Base-by-base conservation (phyloP, 2,113 vertebrate genomes). In the Festucalex cinctus region DNA sequence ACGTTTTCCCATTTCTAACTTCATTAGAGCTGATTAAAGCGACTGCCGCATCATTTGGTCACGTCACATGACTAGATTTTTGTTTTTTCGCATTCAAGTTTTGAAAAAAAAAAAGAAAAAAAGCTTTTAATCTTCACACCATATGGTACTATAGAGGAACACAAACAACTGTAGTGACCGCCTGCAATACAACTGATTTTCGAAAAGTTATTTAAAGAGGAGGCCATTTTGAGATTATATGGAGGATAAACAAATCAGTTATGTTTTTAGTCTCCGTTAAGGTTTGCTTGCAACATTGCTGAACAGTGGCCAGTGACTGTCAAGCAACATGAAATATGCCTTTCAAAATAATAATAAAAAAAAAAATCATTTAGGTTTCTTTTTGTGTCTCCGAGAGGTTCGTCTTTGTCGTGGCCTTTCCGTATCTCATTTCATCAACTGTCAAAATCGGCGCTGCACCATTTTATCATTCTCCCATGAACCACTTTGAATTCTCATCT, bases 1-100 rank as follows among this genome's bases (percentile, higher is more conserved):
- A 68, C 73, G 75, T 70, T 82, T 49, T 80, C 71, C 71, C 76
- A 46, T 83, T 85, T 24, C 76, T 73, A 72, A 76, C 76, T 74
- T 90, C 84, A 90, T 91, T 89, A 88, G 62, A 71, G 76, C 81
- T 91, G 87, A 91, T 91, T 91, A 89, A 91, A 91, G 88, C 81
- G 88, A 86, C 83, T 82, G 41, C 73, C 58, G 32, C 73, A 73
- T 86, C 85, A 83, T 88, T 85, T 89, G 86, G 70, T 81, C 76
- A 81, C 83, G 82, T 87, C 80, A 86, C 71, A 85, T 44, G 73
- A 74, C 41, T 58, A 70, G 83, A 83, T 84, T 85, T 73, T 68
- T 75, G 57, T 36, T 61, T 61, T 60, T 22, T 44, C 16, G 19
- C 32, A 3, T 16, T 37, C 28, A 32, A 32, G 28, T 32, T 32